These are phyloP conservation scores for Tuta absoluta DNA, from an alignment of 2,888 invertebrate species.

Conservation along the genomic window DNA sequence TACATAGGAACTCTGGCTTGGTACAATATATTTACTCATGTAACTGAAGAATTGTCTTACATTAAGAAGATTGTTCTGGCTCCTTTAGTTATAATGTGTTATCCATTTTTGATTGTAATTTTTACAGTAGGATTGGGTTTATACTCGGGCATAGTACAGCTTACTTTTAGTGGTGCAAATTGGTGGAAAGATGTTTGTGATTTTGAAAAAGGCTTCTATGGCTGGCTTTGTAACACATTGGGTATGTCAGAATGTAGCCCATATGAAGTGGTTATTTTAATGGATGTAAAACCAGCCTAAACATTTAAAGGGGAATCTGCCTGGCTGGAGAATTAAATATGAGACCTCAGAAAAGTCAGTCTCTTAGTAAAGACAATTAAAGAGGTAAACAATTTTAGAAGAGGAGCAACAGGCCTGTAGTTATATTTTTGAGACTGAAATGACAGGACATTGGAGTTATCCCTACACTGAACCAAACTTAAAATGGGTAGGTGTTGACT, in stretches of 20 bases:
- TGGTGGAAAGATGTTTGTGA: constrained; percentile 88
- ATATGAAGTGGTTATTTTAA: constrained; percentile 85
- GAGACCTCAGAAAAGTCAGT: too few species aligned
- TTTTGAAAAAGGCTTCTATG: constrained; percentile 89
- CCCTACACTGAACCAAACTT: neutral
- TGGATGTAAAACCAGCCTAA: constrained; percentile 76
- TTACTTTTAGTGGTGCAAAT: constrained; percentile 84
- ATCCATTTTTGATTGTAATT: constrained; percentile 85
- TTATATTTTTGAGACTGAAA: neutral
- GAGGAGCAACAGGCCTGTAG: neutral
- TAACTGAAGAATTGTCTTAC: constrained; percentile 84
- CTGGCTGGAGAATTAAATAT: too few species aligned
- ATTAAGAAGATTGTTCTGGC: constrained; percentile 83
- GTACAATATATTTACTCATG: constrained; percentile 87
- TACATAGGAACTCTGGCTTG: constrained; percentile 88
- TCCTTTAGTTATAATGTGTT: constrained; percentile 84
- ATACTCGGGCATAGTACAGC: constrained; percentile 85
- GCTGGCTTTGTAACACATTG: constrained; percentile 86
- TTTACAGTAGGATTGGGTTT: constrained; percentile 84
- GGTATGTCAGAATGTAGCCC: constrained; percentile 87
- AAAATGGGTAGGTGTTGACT: too few species aligned
- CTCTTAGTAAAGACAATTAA: too few species aligned
- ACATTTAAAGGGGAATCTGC: constrained; percentile 1
- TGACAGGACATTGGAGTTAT: neutral
- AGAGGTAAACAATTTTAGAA: neutral